Evolutionary conservation across 2,888 invertebrate species (phyloP), one percentile per base, ranked within the genome.

Genomic region (Coelogynopora nodosa): DNA sequence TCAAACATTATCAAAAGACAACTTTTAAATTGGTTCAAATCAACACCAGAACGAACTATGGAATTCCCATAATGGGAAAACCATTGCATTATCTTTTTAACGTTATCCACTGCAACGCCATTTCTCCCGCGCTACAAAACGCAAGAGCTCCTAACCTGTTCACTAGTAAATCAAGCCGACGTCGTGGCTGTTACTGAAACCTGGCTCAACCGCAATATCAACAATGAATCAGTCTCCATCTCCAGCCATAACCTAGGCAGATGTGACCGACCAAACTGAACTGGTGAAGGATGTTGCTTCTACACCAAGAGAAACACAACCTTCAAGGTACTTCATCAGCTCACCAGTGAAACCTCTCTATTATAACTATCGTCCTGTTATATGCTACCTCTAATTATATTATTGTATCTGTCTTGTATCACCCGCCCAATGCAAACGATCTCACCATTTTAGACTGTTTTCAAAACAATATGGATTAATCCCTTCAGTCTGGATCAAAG

Each of bases 361-460:
- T 74, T 26, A 74, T 74, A 10, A 74, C 74, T 23, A 23, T 74
- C 27, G 74, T 23, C 23, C 74, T 74, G 74, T 23, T 74, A 5
- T 74, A 74, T 26, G 23, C 74, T 13, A 23, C 74, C 74, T 74
- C 74, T 23, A 5, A 74, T 10, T 10, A 74, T 26, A 74, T 74
- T 23, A 74, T 74, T 74, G 10, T 74, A 26, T 74, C 74, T 23
- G 74, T 74, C 2, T 10, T 74, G 18, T 74, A 74, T 26, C 74
- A 74, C 74, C 74, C 74, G 23, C 74, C 74, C 74, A 74, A 74
- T n/a, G 74, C 74, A 2, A 74, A 74, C 74, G 74, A 74, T 26
- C 74, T 23, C 5, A 74, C 74, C 23, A 74, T 26, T 74, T 26
- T 74, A 74, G 74, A 74, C 23, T 74, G 23, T 23, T 74, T 74